phyloP scores from a whole-genome alignment of 2,888 invertebrate species.

The Platycheirus rosarum region DNA sequence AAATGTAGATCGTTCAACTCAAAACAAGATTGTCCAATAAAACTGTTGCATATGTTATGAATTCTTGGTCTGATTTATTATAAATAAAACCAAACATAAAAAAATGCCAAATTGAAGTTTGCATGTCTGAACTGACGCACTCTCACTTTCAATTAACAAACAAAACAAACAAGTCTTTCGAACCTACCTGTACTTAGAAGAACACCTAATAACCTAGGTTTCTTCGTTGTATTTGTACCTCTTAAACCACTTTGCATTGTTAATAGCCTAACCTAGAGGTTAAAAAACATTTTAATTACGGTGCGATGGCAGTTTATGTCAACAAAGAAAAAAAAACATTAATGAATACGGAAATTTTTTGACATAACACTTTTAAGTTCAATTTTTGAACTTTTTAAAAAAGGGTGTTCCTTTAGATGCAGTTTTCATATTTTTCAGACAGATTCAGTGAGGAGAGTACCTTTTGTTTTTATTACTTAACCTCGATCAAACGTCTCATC shows the following conservation, averaged over 20 bases:
- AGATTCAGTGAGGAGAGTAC: no score
- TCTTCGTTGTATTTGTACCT: neutral
- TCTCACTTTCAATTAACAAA: neutral
- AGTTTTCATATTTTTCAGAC: neutral
- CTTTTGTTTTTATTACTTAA: no score
- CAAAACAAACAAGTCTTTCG: neutral
- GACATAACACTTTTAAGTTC: neutral
- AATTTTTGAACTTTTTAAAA: slow-evolving; percentile 22
- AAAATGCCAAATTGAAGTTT: no score
- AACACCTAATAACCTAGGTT: no score
- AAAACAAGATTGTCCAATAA: no score
- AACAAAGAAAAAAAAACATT: neutral
- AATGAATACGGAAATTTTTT: slow-evolving; percentile 33
- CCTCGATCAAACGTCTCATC: neutral
- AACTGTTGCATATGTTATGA: no score
- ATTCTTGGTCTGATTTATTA: no score
- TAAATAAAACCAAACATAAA: no score
- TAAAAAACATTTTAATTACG: slow-evolving; percentile 35
- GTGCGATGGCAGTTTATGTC: slow-evolving; percentile 3
- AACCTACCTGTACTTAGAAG: neutral
- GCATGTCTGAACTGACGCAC: neutral
- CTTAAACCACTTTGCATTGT: slow-evolving; percentile 47
- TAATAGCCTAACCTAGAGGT: slow-evolving; percentile 51
- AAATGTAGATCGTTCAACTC: no score
- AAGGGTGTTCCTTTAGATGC: neutral